Evolutionary conservation across 2,797 vertebrate genomes (phyloP).

Genomic region (Betta splendens): DNA sequence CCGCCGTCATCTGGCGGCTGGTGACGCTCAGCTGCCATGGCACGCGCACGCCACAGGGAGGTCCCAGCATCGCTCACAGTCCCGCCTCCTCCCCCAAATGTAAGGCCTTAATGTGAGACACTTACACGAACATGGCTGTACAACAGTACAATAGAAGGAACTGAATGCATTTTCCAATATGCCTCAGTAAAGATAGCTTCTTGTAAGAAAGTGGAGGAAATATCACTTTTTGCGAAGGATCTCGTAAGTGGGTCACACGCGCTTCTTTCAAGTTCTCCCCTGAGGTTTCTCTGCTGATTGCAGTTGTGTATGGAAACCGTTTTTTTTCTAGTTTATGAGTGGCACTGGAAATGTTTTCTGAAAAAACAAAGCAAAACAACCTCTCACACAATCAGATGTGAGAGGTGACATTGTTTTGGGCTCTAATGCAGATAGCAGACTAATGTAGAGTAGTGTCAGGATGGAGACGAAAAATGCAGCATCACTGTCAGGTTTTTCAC

Average conservation of each 20-base stretch:
- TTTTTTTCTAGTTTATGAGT: constrained; percentile 40
- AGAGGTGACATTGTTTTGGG: constrained; percentile 1
- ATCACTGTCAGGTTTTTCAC: constrained; percentile 52
- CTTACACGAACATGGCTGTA: too few relatives aligned
- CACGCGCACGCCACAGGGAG: constrained; percentile 87
- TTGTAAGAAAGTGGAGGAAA: constrained; percentile 29
- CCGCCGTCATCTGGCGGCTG: constrained; percentile 91
- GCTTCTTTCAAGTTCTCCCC: constrained; percentile 66
- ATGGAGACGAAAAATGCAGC: too few relatives aligned
- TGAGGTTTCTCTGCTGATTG: constrained; percentile 70
- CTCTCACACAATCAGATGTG: constrained; percentile 8
- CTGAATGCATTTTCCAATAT: constrained; percentile 15
- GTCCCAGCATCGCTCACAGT: constrained; percentile 85
- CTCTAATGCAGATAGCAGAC: neutral
- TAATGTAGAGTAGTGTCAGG: constrained; percentile 3
- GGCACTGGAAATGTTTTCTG: constrained; percentile 31
- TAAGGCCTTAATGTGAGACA: constrained; percentile 63
- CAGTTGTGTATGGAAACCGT: constrained; percentile 56
- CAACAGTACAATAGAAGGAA: too few relatives aligned
- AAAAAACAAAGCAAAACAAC: constrained; percentile 15
- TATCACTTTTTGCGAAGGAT: constrained; percentile 40
- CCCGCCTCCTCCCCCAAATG: constrained; percentile 87
- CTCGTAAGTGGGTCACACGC: constrained; percentile 65
- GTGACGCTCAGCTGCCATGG: constrained; percentile 97
- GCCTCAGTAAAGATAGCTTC: constrained; percentile 20